phyloP scores from a whole-genome alignment of 2,888 invertebrate genomes.

The Ophion obscuratus region DNA sequence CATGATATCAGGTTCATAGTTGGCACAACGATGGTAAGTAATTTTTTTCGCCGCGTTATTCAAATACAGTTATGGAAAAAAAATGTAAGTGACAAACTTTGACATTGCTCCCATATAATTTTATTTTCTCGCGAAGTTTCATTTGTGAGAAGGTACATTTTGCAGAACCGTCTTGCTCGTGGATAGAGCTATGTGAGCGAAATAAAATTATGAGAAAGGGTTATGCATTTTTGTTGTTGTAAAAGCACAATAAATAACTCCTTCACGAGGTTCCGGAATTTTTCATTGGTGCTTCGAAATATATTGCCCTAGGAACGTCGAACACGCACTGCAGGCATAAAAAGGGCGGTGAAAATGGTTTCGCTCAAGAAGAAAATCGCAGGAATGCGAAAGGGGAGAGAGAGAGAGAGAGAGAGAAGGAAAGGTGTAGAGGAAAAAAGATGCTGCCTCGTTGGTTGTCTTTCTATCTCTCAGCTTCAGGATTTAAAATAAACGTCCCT shows the following conservation, averaged over 20 bases:
- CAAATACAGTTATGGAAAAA: too few relatives aligned
- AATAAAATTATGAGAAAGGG: background rate
- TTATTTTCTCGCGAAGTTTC: too few relatives aligned
- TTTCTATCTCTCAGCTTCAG: slow-evolving; percentile 9
- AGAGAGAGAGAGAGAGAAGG: slow-evolving; percentile 10
- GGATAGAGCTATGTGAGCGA: background rate
- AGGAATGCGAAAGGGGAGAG: slow-evolving; percentile 10
- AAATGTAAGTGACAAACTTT: too few relatives aligned
- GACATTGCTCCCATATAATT: too few relatives aligned
- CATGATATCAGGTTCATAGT: too few relatives aligned
- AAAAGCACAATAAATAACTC: slow-evolving; percentile 12
- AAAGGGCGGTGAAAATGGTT: slow-evolving; percentile 17
- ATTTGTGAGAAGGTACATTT: too few relatives aligned
- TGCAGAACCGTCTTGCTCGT: too few relatives aligned
- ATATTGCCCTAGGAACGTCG: slow-evolving; percentile 45
- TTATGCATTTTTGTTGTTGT: slow-evolving; percentile 1
- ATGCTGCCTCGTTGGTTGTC: slow-evolving; percentile 41
- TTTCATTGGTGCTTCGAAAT: background rate
- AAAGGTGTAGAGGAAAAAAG: background rate
- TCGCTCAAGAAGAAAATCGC: slow-evolving; percentile 16
- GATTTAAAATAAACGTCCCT: slow-evolving; percentile 36
- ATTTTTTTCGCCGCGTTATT: too few relatives aligned
- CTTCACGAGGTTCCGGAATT: slow-evolving; percentile 6
- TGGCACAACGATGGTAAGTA: too few relatives aligned
- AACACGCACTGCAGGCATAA: slow-evolving; percentile 28